Evolutionary conservation across 2,113 vertebrate species (phyloP), one percentile per base, ranked within the genome.

Genomic region (Sinocyclocheilus anshuiensis): DNA sequence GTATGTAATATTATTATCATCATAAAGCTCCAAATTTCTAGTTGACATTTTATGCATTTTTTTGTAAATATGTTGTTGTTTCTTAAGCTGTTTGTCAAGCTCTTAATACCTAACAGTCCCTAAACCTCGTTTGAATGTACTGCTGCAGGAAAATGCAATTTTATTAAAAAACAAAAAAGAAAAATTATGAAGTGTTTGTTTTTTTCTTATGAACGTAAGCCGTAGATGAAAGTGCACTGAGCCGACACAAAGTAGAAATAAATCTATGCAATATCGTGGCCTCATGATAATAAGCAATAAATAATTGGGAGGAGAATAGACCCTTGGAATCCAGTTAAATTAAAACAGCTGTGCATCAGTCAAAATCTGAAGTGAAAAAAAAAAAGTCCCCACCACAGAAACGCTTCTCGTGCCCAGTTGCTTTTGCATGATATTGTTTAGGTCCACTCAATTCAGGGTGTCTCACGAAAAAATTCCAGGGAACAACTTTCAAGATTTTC

Each of bases 101-200:
- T 78, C 42, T 53, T 42, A 18, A 39, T 53, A 22, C n/a, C 7
- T 72, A 33, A 77, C 77, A 57, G 26, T 86, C 50, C 39, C 42
- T 65, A 65, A 86, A 65, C 75, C 6, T 55, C 8, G 1, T 82
- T 53, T 65, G 22, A 65, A 83, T 79, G 84, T 79, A n/a, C 72
- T 53, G 39, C 48, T 55, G 29, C 55, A 61, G 24, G 29, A 63
- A 63, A 72, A 83, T 50, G 50, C 53, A 63, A 59, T 59, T 22
- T n/a, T 39, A 71, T 55, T 26, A 10, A 84, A 80, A 57, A 69
- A 59, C 9, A 22, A 57, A 22, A 57, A 57, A 57, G n/a, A 57
- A 57, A 59, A 59, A 15, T 18, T 33, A 48, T 33, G 7, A 29
- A 26, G 24, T 9, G 11, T 11, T 79, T 63, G 29, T 82, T 69